phyloP scores from a whole-genome alignment of 2,797 vertebrate species.

The Tapera naevia region DNA sequence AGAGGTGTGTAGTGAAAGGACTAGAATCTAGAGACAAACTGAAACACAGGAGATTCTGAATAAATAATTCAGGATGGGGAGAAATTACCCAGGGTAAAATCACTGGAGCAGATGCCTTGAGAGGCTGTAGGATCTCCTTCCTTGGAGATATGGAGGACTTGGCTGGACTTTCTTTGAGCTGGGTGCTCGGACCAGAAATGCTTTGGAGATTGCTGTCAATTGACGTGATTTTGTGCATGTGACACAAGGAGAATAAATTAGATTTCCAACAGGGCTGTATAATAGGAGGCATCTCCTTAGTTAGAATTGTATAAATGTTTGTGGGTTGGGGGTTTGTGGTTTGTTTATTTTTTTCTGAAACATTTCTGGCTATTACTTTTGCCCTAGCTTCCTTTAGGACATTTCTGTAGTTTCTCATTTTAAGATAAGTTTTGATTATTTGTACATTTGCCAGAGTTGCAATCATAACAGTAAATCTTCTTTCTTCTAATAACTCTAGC shows the following conservation, averaged over 20 bases:
- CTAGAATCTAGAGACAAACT: background rate
- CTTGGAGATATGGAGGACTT: background rate
- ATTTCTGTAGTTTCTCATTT: background rate
- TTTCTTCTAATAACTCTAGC: background rate
- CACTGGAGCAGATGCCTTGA: background rate
- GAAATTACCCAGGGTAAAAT: background rate
- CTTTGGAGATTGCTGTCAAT: background rate
- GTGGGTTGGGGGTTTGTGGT: background rate
- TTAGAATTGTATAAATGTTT: background rate
- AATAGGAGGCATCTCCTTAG: background rate
- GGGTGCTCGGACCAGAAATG: background rate
- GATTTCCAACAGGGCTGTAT: background rate
- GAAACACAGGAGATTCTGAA: background rate
- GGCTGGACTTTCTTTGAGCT: background rate
- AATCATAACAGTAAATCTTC: background rate
- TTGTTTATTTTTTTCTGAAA: background rate
- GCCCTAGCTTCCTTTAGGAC: background rate
- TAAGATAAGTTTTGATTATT: background rate
- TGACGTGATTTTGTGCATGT: background rate
- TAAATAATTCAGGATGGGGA: background rate
- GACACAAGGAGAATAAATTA: background rate
- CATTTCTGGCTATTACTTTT: background rate
- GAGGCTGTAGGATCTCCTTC: background rate
- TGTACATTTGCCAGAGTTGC: background rate
- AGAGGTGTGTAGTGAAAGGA: background rate